Evolutionary conservation across 2,113 vertebrate genomes (phyloP).

Genomic region (Fulmarus glacialis): DNA sequence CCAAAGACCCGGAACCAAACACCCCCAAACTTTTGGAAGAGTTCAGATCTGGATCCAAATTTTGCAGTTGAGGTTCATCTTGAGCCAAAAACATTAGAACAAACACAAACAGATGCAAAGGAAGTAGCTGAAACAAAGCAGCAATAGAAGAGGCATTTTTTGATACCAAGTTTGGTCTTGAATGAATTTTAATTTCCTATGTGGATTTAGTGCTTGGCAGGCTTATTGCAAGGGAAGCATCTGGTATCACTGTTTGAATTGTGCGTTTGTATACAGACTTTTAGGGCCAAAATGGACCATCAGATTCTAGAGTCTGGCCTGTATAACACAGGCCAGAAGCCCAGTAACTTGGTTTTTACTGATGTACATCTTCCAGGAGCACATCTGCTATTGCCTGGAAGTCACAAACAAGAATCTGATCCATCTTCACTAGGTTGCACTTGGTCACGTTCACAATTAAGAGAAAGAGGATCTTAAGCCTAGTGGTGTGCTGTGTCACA

Average conservation of each 20-base stretch:
- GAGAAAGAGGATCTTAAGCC: background rate
- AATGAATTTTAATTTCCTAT: conserved; percentile 28
- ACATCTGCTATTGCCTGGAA: background rate
- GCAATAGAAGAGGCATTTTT: conserved; percentile 9
- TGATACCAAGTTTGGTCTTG: background rate
- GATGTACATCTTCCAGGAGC: background rate
- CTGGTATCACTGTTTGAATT: conserved; percentile 9
- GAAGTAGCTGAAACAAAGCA: conserved; percentile 51
- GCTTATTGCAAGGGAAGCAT: conserved; percentile 15
- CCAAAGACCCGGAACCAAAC: conserved; percentile 38
- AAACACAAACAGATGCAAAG: conserved; percentile 61
- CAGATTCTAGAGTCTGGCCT: background rate
- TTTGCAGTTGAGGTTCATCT: background rate
- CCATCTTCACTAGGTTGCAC: background rate
- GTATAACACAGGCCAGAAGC: background rate
- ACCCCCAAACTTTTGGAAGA: background rate
- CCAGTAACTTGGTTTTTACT: background rate
- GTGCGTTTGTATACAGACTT: background rate
- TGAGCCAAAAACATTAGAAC: background rate
- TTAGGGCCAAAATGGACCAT: background rate
- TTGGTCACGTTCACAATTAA: background rate
- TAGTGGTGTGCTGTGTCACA: too few species aligned
- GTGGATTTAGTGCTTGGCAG: conserved; percentile 36
- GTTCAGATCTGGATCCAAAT: conserved; percentile 44
- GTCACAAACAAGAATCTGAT: background rate